Conservation (phyloP, 2,113 vertebrate genomes). For the Suncus etruscus region DNA sequence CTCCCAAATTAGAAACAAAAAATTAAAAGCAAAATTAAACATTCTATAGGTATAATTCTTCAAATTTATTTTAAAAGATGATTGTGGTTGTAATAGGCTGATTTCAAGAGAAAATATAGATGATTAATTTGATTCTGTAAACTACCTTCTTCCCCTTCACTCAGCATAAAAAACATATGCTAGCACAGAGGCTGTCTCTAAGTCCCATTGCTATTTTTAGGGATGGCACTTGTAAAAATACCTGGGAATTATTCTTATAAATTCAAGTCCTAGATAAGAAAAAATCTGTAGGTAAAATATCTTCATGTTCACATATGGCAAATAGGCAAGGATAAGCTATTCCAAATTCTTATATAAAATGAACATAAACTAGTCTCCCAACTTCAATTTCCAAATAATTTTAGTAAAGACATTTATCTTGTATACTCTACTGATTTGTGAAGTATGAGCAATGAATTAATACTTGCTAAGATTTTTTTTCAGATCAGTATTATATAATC, state of each 20-base stretch:
- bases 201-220: not conserved
- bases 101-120: not conserved
- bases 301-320: constrained; percentile 40
- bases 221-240: not conserved
- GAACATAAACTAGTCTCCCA: not conserved
- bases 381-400: not conserved
- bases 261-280: not conserved
- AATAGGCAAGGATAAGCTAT: not conserved
- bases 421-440: constrained; percentile 21
- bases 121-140: not conserved
- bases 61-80: not conserved
- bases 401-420: not conserved
- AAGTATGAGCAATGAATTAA: constrained; percentile 51
- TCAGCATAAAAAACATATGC: not conserved
- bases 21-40: not conserved
- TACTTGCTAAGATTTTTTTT: constrained; percentile 26
- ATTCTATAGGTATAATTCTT: not conserved
- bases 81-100: not conserved
- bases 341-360: constrained; percentile 33
- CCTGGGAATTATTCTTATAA: not conserved
- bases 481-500: constrained; percentile 17
- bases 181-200: not conserved
- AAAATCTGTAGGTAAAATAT: not conserved
- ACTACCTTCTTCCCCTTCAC: not conserved
- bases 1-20: not conserved